A percentile compares a stretch with the other conserved stretches of the same genome.
Evolutionary conservation across 2,888 invertebrate species (phyloP).

Genomic region (Rhagonycha fulva): DNA sequence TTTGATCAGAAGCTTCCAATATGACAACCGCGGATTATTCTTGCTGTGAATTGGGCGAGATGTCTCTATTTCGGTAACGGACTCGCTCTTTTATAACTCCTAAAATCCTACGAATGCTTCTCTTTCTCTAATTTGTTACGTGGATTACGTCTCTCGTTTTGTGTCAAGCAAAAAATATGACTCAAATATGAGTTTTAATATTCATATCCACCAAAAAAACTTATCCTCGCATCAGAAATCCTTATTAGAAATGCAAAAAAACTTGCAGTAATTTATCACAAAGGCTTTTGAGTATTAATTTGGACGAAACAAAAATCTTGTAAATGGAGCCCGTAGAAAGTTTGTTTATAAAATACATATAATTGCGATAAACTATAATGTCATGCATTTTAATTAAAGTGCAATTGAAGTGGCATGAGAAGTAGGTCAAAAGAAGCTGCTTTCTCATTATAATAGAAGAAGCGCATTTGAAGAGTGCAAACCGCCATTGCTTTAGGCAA

Average conservation of each 20-base stretch:
- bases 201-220: slow-evolving; percentile 14
- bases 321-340: neutral
- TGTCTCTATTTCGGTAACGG: slow-evolving; percentile 22
- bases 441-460: slow-evolving; percentile 23
- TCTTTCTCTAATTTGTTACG: slow-evolving; percentile 17
- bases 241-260: neutral
- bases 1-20: slow-evolving; percentile 38
- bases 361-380: slow-evolving; percentile 2
- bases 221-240: neutral
- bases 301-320: neutral
- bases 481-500: slow-evolving; percentile 23
- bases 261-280: neutral
- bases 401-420: slow-evolving; percentile 11
- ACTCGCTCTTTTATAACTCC: slow-evolving; percentile 3
- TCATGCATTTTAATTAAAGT: slow-evolving; percentile 24
- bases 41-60: slow-evolving; percentile 24
- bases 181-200: slow-evolving; percentile 22
- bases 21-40: slow-evolving; percentile 38
- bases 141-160: neutral
- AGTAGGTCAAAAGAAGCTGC: slow-evolving; percentile 23
- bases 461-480: slow-evolving; percentile 26
- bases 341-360: neutral
- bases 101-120: neutral
- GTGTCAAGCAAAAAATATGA: slow-evolving; percentile 4
- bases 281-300: neutral